These are phyloP conservation scores for Yasuhikotakia modesta DNA, from an alignment of 2,797 vertebrate species.

Conservation along the genomic window DNA sequence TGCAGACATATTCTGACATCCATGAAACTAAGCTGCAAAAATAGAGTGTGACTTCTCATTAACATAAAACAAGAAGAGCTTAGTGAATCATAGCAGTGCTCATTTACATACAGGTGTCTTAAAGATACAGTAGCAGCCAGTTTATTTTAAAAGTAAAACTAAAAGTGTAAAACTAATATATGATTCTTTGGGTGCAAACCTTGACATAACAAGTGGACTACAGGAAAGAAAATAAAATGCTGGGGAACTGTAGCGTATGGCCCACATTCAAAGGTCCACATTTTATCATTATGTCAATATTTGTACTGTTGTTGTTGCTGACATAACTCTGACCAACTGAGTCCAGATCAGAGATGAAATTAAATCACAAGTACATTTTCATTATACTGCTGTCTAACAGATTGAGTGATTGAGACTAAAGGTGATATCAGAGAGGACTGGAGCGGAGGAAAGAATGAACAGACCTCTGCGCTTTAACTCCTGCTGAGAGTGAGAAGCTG, in stretches of 20 bases:
- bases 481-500: conserved; percentile 36
- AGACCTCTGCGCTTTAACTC: conserved; percentile 18
- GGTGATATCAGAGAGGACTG: neutral
- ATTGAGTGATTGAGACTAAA: conserved; percentile 11
- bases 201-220: neutral
- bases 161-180: neutral
- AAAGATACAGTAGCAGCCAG: neutral
- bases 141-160: neutral
- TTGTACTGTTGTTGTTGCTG: neutral
- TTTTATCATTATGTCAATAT: neutral
- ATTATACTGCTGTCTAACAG: conserved; percentile 26
- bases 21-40: too few species aligned
- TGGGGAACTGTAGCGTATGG: neutral
- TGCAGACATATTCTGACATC: too few species aligned
- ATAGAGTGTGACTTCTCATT: too few species aligned
- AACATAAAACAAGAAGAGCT: too few species aligned
- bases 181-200: neutral
- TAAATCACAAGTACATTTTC: neutral
- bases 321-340: conserved; percentile 4
- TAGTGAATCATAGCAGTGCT: too few species aligned
- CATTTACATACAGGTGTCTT: too few species aligned
- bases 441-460: conserved; percentile 30
- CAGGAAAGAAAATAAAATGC: neutral
- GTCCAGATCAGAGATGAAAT: conserved; percentile 39
- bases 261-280: neutral